Percentiles rank a stretch among this genome's conserved stretches.
Conservation (phyloP, 2,797 vertebrate genomes). For the Anomalospiza imberbis region DNA sequence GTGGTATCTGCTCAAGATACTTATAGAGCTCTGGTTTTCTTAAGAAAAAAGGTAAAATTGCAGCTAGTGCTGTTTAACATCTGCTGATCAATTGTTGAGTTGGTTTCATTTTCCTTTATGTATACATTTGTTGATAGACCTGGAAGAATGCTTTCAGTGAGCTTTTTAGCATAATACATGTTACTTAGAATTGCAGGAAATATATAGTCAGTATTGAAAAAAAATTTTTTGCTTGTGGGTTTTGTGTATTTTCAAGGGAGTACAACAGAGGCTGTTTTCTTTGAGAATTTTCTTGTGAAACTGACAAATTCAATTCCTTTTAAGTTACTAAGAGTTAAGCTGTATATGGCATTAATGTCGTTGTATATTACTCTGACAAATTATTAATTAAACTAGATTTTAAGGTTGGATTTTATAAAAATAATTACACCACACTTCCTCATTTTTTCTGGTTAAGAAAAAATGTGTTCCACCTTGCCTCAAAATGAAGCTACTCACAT, state of each 20-base stretch:
- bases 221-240: accelerated
- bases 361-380: background rate
- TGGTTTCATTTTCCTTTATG: background rate
- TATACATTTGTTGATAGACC: background rate
- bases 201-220: background rate
- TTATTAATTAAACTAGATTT: background rate
- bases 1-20: background rate
- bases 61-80: background rate
- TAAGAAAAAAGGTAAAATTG: background rate
- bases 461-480: background rate
- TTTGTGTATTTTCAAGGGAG: background rate
- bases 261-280: background rate
- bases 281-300: background rate
- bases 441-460: background rate
- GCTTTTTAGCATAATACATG: background rate
- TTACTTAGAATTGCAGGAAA: background rate
- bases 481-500: background rate
- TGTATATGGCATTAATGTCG: background rate
- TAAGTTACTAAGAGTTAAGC: background rate
- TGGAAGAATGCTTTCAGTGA: background rate
- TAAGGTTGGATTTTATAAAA: background rate
- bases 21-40: background rate
- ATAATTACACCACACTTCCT: background rate
- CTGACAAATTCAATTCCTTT: background rate
- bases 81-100: background rate